Conservation (phyloP, 2,888 invertebrate genomes). For the Antheraea yamamai region DNA sequence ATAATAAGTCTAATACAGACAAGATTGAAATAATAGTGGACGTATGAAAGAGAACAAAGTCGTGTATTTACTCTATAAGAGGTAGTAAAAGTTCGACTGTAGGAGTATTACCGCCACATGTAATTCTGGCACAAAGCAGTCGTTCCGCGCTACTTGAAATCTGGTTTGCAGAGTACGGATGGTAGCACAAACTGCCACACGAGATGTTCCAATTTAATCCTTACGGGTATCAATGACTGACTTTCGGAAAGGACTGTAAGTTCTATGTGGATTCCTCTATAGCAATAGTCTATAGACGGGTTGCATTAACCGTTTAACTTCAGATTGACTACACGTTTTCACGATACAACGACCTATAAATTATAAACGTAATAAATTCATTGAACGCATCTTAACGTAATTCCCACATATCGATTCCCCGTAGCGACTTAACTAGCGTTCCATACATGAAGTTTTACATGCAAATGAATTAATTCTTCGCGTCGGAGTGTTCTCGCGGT, state of each 20-base stretch:
- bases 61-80: not conserved
- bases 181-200: not conserved
- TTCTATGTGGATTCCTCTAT: not conserved
- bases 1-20: not conserved
- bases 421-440: slow-evolving; percentile 60
- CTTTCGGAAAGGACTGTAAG: not conserved
- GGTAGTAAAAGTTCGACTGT: not conserved
- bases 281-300: not conserved
- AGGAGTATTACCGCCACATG: not conserved
- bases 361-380: not conserved
- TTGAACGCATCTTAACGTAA: slow-evolving; percentile 13
- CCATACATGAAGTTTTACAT: slow-evolving; percentile 75
- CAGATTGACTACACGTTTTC: not conserved
- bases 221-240: not conserved
- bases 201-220: not conserved
- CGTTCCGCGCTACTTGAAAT: not conserved
- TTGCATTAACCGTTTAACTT: not conserved
- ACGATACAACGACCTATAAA: not conserved
- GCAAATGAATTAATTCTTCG: slow-evolving; percentile 82
- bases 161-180: not conserved
- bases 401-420: slow-evolving; percentile 30
- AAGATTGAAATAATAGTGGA: not conserved
- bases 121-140: not conserved
- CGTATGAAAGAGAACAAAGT: not conserved
- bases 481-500: slow-evolving; percentile 58